Conservation (phyloP, 2,888 invertebrate species). For the Stegophylla sp. region DNA sequence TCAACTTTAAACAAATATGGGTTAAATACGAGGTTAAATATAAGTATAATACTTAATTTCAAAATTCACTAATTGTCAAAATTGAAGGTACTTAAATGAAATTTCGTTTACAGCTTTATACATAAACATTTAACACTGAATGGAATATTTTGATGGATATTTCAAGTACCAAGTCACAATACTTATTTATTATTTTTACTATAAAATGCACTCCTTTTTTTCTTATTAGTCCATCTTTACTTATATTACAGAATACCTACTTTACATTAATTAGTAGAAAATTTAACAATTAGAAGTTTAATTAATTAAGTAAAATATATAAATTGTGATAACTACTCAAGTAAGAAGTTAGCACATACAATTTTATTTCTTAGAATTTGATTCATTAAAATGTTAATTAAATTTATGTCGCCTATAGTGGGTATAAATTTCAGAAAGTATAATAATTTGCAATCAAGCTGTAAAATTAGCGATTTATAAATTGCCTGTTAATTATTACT, state of each 20-base stretch:
- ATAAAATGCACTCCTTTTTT: neutral
- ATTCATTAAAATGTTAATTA: neutral
- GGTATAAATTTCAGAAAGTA: neutral
- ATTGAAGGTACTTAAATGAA: no score
- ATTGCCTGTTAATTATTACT: slow-evolving; percentile 5
- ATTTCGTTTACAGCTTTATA: no score
- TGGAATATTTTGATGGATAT: no score
- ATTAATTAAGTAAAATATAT: neutral
- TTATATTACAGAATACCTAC: neutral
- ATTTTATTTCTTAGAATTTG: neutral
- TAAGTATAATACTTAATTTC: no score
- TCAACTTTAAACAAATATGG: no score
- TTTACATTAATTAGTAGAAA: slow-evolving; percentile 3
- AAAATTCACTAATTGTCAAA: no score
- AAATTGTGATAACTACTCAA: neutral
- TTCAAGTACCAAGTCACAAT: no score
- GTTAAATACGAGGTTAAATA: no score
- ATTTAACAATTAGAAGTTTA: neutral
- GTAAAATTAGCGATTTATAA: neutral
- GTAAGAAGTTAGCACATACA: neutral
- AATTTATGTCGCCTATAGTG: neutral
- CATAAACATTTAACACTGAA: no score
- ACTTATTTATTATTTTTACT: no score
- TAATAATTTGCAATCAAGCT: neutral
- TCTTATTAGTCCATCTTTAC: neutral